phyloP scores from a whole-genome alignment of 2,113 vertebrate species.

The Megaleporinus macrocephalus region DNA sequence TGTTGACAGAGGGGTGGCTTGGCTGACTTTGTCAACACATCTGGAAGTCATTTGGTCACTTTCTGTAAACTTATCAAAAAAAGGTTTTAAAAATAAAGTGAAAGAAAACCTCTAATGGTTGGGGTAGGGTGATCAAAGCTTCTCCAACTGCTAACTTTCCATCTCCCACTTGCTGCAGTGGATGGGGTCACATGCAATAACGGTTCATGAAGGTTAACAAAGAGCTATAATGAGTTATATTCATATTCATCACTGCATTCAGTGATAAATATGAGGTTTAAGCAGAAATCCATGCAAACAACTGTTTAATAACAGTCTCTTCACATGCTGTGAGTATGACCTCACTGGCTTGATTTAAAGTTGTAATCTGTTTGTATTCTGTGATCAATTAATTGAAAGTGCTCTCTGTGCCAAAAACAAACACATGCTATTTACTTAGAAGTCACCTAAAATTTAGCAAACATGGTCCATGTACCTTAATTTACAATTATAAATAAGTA shows the following conservation, averaged over 20 bases:
- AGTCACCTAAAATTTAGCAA: background rate
- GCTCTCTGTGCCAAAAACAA: background rate
- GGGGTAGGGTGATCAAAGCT: background rate
- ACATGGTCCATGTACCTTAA: background rate
- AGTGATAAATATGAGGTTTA: background rate
- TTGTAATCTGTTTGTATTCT: background rate
- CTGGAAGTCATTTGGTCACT: conserved; percentile 55
- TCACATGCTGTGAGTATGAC: background rate
- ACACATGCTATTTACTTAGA: background rate
- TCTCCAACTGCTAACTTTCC: background rate
- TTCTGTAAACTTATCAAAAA: conserved; percentile 24
- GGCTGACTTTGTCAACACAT: conserved; percentile 30
- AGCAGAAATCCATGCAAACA: no score
- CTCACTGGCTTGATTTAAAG: background rate
- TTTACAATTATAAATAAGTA: background rate
- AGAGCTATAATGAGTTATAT: background rate
- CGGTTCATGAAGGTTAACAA: background rate
- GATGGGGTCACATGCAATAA: background rate
- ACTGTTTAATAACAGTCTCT: no score
- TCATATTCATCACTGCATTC: background rate
- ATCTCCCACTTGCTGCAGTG: background rate
- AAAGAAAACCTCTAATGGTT: background rate
- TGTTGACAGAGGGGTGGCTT: conserved; percentile 38
- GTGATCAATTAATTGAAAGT: background rate
- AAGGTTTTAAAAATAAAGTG: conserved; percentile 20